Base-by-base conservation (phyloP, 2,797 vertebrate genomes). In the Phrynocephalus forsythii region DNA sequence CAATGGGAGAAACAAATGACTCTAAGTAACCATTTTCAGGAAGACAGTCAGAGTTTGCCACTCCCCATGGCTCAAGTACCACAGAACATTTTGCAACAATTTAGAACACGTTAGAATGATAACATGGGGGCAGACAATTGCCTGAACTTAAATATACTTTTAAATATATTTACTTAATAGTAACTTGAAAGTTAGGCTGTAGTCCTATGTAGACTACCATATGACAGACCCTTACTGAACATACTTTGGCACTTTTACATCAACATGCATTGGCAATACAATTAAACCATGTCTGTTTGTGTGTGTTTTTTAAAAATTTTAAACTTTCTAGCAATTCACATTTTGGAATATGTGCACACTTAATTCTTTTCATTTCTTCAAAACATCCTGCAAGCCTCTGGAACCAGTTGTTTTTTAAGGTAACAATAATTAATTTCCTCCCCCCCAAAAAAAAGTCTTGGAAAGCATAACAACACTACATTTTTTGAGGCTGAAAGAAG, bases 1-100 rank as follows among this genome's bases (percentile, higher is more conserved):
- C 79, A 48, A 48, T 38, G 38, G 33, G 75, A 56, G 68, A 63
- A 80, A 48, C 33, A 87, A 71, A 87, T 78, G 79, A 48, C 4
- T n/a, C 16, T 78, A 69, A 50, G 38, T 30, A 78, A 69, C 50
- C 22, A 71, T 87, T 60, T 79, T 44, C 71, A 72, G 11, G n/a
- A 28, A 82, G 16, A 9, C 13, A 69, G 24, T 83, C 3, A 52
- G 44, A 83, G 83, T 30, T 83, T 26, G 26, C 50, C 83, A 60
- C 28, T 44, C 33, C 76, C 76, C 66, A n/a, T 26, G 66, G 71
- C 5, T 81, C 6, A 72, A 63, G 15, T 30, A 33, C 73, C 26
- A 10, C 16, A 78, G 33, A 24, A 18, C 48, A 68, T 69, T 77
- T 67, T 78, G 16, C 26, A 69, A 30, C n/a, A 60, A 82, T 68